Percentiles rank a stretch among this genome's conserved stretches.
Evolutionary conservation across 2,797 vertebrate genomes (phyloP).

Genomic region (Hapalemur alaotrensis): DNA sequence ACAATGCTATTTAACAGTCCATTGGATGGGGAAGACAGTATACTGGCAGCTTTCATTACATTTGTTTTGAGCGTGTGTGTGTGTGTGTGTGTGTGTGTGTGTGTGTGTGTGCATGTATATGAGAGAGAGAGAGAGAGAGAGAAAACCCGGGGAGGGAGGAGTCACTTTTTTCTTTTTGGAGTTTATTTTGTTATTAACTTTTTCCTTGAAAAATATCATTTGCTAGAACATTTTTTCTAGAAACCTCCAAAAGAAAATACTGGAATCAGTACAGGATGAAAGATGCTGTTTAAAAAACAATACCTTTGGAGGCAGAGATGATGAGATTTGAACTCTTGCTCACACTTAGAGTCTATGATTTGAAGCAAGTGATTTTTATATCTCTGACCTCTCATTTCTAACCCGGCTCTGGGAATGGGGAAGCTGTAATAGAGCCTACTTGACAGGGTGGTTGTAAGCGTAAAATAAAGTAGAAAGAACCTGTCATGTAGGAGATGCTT

Average conservation of each 20-base stretch:
- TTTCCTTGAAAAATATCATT: neutral
- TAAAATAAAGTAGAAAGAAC: neutral
- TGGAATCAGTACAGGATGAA: neutral
- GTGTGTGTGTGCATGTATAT: too few relatives aligned
- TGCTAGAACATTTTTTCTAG: slow-evolving; percentile 19
- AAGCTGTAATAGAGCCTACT: neutral
- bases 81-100: neutral
- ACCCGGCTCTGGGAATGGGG: neutral
- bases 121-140: too few relatives aligned
- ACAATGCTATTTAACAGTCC: slow-evolving; percentile 4
- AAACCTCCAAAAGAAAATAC: slow-evolving; percentile 10
- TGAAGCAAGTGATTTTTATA: neutral
- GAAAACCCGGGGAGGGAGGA: neutral
- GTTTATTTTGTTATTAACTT: slow-evolving; percentile 4
- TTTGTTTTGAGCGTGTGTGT: neutral
- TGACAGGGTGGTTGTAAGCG: neutral
- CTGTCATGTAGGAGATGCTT: neutral
- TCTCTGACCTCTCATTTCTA: neutral
- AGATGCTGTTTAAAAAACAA: neutral
- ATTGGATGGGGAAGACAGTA: neutral
- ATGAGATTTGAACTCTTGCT: neutral
- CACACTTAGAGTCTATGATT: neutral
- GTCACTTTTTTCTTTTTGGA: neutral
- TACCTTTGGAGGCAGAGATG: neutral
- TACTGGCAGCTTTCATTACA: neutral